Conservation (phyloP, 1,140 invertebrate species). For the Drosophila orena region DNA sequence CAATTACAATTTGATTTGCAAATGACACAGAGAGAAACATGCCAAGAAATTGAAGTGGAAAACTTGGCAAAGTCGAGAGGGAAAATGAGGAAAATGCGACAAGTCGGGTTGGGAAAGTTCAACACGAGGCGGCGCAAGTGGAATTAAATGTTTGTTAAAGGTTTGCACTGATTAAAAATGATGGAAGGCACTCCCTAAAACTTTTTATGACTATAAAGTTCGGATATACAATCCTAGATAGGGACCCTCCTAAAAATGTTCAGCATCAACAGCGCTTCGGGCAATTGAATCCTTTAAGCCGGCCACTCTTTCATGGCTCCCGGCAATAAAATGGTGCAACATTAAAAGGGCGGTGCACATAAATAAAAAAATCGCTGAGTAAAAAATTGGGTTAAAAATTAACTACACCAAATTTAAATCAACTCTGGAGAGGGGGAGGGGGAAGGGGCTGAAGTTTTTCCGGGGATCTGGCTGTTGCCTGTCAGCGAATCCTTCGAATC, state of each 20-base stretch:
- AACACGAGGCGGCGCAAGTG: slow-evolving; percentile 22
- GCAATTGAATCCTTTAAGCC: slow-evolving; percentile 46
- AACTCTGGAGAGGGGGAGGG: slow-evolving; percentile 32
- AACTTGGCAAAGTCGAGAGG: slow-evolving; percentile 37
- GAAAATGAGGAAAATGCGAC: slow-evolving; percentile 21
- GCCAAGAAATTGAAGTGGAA: slow-evolving; percentile 62
- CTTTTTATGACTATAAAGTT: slow-evolving; percentile 11
- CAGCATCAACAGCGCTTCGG: slow-evolving; percentile 15
- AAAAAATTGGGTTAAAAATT: slow-evolving; percentile 81
- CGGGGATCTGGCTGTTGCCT: slow-evolving; percentile 26
- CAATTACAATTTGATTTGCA: slow-evolving; percentile 81
- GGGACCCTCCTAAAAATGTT: background rate
- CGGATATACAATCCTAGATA: slow-evolving; percentile 1
- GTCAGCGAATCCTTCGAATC: slow-evolving; percentile 67
- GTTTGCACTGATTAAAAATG: slow-evolving; percentile 46
- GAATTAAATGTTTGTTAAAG: slow-evolving; percentile 53
- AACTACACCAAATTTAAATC: slow-evolving; percentile 82
- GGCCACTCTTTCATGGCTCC: slow-evolving; percentile 15
- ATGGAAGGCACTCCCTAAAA: slow-evolving; percentile 16
- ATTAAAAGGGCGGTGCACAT: slow-evolving; percentile 76
- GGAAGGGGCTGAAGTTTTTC: slow-evolving; percentile 1
- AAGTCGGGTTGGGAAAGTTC: slow-evolving; percentile 40
- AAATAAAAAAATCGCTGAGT: slow-evolving; percentile 64
- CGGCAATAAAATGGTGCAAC: slow-evolving; percentile 75
- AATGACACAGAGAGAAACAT: slow-evolving; percentile 65